These are phyloP conservation scores for Pammene aurita DNA, from an alignment of 2,888 invertebrate species.

Conservation along the genomic window DNA sequence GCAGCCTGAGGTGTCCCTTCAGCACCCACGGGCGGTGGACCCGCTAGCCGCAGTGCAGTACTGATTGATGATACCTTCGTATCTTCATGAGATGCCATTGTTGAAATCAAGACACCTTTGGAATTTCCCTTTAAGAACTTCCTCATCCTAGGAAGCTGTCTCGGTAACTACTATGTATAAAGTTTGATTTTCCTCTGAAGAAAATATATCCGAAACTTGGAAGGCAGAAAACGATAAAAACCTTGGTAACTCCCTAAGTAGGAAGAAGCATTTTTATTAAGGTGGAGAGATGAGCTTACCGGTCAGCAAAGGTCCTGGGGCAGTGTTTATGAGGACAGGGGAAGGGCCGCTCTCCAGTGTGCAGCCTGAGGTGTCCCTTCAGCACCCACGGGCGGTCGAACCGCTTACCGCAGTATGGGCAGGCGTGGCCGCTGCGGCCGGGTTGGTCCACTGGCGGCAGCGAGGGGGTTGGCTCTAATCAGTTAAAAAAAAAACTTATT, in stretches of 20 bases:
- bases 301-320: conserved; percentile 86
- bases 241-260: too few relatives aligned
- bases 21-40: conserved; percentile 89
- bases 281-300: conserved; percentile 64
- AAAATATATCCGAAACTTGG: too few relatives aligned
- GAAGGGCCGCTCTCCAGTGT: conserved; percentile 88
- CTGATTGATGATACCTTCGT: too few relatives aligned
- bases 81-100: too few relatives aligned
- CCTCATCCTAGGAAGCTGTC: too few relatives aligned
- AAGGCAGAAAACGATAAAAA: too few relatives aligned
- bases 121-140: too few relatives aligned
- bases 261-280: too few relatives aligned
- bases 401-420: conserved; percentile 84
- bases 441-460: conserved; percentile 48
- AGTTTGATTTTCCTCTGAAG: too few relatives aligned
- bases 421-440: conserved; percentile 75
- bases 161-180: too few relatives aligned
- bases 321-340: conserved; percentile 85
- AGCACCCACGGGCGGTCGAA: conserved; percentile 89
- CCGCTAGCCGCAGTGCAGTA: conserved; percentile 85
- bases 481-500: too few relatives aligned
- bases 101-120: too few relatives aligned
- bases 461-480: not conserved
- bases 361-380: conserved; percentile 86
- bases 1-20: conserved; percentile 86